Percentiles rank a stretch among this genome's conserved stretches.
These are phyloP conservation scores for Orius insidiosus DNA, from an alignment of 1,140 invertebrate genomes.

Conservation along the genomic window DNA sequence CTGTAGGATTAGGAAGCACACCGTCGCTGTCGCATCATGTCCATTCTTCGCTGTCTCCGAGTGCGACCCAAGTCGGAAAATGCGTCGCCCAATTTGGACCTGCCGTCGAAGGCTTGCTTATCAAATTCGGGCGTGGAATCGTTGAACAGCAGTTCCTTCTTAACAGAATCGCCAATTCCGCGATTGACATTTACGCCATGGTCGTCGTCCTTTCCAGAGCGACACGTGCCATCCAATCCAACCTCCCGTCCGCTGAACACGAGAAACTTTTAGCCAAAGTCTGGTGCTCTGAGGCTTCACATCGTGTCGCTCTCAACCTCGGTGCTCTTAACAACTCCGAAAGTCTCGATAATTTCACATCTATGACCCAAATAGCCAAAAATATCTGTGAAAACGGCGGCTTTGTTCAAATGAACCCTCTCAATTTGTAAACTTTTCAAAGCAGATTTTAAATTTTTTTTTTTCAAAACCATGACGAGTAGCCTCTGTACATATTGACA, in stretches of 20 bases:
- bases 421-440: slow-evolving; percentile 47
- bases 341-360: slow-evolving; percentile 43
- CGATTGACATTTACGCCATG: slow-evolving; percentile 87
- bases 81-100: slow-evolving; percentile 67
- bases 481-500: too few species aligned
- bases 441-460: too few species aligned
- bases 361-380: slow-evolving; percentile 49
- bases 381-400: slow-evolving; percentile 51
- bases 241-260: slow-evolving; percentile 50
- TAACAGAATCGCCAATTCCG: slow-evolving; percentile 72
- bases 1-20: slow-evolving; percentile 53
- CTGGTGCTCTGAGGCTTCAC: slow-evolving; percentile 63
- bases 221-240: slow-evolving; percentile 46
- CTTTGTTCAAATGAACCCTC: slow-evolving; percentile 47
- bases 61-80: slow-evolving; percentile 45
- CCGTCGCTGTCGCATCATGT: slow-evolving; percentile 38
- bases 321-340: slow-evolving; percentile 34
- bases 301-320: slow-evolving; percentile 51
- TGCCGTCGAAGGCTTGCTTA: slow-evolving; percentile 62
- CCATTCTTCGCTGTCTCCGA: slow-evolving; percentile 43
- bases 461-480: too few species aligned
- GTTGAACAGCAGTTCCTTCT: slow-evolving; percentile 84
- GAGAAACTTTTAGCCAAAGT: slow-evolving; percentile 59
- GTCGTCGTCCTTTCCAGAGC: slow-evolving; percentile 71
- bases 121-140: slow-evolving; percentile 77